Evolutionary conservation across 2,113 vertebrate genomes (phyloP), one percentile per base, ranked within the genome.

Genomic region (Trogon surrucura): DNA sequence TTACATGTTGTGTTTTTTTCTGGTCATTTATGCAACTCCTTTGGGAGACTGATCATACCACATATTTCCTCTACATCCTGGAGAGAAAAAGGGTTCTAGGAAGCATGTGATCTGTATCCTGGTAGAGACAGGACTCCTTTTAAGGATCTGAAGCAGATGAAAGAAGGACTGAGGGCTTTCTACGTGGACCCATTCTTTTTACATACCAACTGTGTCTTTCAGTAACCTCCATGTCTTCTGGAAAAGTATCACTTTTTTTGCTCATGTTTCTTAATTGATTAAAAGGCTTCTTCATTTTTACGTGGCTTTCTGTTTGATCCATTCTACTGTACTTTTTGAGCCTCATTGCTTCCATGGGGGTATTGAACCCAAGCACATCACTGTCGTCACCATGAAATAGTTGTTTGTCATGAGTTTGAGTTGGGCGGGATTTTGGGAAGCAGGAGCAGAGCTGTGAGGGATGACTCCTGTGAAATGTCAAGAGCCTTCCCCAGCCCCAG

Each of bases 1-100:
- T 65, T 20, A 32, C 0, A 1, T 41, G 19, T 2, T 9, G 41
- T 1, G 20, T 38, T 62, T 72, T 54, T 65, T 16, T 6, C 34
- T 70, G 41, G 58, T 50, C 26, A 50, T 75, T 87, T 27, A 36
- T 38, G 48, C 15, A 81, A 30, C 34, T 57, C 8, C 50, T 70
- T 23, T 70, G 70, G 50, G 57, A 82, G 16, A 70, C 23, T 7
- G 16, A 77, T 77, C 50, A 77, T 38, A 51, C 6, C 41, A 50
- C 16, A 15, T 13, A 29, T 60, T 57, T 66, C 13, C 47, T 73
- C 30, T 62, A 56, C 25, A 44, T 4, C 61, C 13, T 61, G n/a
- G 30, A 61, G 38, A 61, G 54, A 54, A 72, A 74, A 32, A 60
- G 13, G 9, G 45, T 32, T 70, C 34, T 69, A 38, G 22, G 36